These are phyloP conservation scores for Uropetala carovei DNA, from an alignment of 2,888 invertebrate species.

Conservation along the genomic window DNA sequence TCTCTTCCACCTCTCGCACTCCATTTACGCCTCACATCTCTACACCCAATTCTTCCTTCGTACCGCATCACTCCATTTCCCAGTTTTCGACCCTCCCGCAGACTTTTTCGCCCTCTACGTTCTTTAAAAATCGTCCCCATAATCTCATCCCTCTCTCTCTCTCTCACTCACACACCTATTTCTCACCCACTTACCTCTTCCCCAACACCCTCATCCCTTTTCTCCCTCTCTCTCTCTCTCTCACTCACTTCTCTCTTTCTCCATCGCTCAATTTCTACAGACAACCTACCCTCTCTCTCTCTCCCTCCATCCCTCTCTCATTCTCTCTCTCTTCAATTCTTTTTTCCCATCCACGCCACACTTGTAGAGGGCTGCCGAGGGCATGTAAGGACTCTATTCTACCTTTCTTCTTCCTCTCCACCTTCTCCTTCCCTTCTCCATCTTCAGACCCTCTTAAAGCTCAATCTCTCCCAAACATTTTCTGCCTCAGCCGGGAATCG, in stretches of 20 bases:
- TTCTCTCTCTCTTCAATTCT: background rate
- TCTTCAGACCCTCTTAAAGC: background rate
- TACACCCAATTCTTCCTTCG: background rate
- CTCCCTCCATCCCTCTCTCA: background rate
- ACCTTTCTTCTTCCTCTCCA: conserved; percentile 12
- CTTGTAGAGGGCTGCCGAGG: background rate
- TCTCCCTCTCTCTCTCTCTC: background rate
- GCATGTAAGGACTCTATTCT: background rate
- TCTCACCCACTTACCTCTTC: conserved; percentile 32
- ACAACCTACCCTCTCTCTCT: background rate
- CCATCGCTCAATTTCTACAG: no score
- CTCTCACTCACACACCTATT: background rate
- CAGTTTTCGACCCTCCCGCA: background rate
- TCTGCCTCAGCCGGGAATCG: background rate
- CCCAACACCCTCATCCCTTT: background rate
- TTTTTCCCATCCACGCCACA: background rate
- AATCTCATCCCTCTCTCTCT: conserved; percentile 4
- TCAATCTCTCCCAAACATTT: conserved; percentile 14
- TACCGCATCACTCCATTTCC: background rate
- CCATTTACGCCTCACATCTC: background rate
- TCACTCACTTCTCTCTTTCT: background rate
- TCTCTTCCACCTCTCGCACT: background rate
- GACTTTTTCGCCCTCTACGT: background rate
- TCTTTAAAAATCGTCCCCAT: conserved; percentile 18
- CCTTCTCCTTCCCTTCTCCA: background rate